Base-by-base conservation (phyloP, 2,888 invertebrate genomes). In the Poecilobothrus nobilitatus region DNA sequence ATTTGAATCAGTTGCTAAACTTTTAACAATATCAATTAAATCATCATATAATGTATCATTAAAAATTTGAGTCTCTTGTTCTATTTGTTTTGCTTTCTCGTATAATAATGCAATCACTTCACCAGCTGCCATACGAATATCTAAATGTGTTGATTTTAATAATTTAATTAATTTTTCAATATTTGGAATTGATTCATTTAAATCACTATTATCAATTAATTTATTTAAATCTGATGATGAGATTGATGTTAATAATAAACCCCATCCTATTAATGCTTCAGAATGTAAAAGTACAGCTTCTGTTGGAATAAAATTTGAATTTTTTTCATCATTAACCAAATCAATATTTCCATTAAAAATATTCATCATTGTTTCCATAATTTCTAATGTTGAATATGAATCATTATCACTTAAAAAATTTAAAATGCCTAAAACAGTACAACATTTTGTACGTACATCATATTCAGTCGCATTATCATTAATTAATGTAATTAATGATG, bases 1-100 rank as follows among this genome's bases (percentile, higher is more conserved):
- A 80, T 95, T 92, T 62, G 95, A 95, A 83, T 98, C 98, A 0
- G 92, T 91, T 15, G 97, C 92, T 72, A 98, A 84, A 76, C 89
- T 86, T 69, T 88, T 88, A 68, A 98, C 86, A 65, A 86, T 86
- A 70, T 90, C 90, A 75, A 90, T 85, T 67, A 95, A 82, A 66
- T 85, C 85, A 34, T 81, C 80, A 7, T 85, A 84, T 37, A 85
- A 86, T 66, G 86, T 86, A 37, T 87, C 84, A 73, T 88, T 88
- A 74, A 53, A 18, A 12, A 18, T 9, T 12, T 15, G 6, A 1
- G 6, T 18, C 6, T 86, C 87, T 4, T 85, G 85, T 41, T 85
- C 83, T 71, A 85, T 86, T 33, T 85, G 81, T 62, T 89, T 84
- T 9, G 89, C 89, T 70, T 88, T 83, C 83, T 94, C 96, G 73